A percentile compares a stretch with the other conserved stretches of the same genome.
Evolutionary conservation across 53 echinoderm and acorn worm genomes (phyloP).

Genomic region (Paracentrotus lividus): DNA sequence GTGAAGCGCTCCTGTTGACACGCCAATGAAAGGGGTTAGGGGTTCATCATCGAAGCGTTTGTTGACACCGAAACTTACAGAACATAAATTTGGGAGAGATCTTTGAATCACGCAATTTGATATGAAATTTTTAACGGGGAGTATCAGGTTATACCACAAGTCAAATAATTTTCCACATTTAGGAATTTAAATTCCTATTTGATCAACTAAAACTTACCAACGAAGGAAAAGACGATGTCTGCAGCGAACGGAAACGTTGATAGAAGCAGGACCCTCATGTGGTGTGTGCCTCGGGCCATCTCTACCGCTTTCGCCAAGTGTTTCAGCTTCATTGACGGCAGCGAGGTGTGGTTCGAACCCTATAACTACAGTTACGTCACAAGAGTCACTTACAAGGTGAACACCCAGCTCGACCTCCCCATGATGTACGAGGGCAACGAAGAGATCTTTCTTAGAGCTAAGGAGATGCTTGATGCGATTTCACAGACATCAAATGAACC

Average conservation of each 20-base stretch:
- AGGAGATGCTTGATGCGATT: not conserved
- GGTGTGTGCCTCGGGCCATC: not conserved
- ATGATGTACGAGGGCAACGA: not conserved
- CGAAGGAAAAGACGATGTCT: no score
- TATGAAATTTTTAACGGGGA: no score
- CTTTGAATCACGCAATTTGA: no score
- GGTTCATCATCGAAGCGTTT: no score
- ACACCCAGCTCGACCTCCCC: not conserved
- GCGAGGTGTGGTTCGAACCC: slow-evolving; percentile 12
- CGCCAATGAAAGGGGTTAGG: no score
- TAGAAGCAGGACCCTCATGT: not conserved
- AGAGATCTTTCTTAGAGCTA: not conserved
- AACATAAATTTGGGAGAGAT: no score
- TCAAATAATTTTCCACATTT: no score
- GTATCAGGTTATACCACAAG: no score
- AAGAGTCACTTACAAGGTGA: not conserved
- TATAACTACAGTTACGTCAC: not conserved
- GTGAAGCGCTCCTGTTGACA: no score
- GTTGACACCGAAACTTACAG: no score
- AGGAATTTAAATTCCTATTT: no score
- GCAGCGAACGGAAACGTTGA: not conserved
- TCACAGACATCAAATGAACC: not conserved
- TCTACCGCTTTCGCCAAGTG: not conserved
- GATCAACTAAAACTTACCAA: no score
- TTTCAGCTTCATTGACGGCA: not conserved